Evolutionary conservation across 1,140 invertebrate genomes (phyloP).

Genomic region (Drosophila mayri): DNA sequence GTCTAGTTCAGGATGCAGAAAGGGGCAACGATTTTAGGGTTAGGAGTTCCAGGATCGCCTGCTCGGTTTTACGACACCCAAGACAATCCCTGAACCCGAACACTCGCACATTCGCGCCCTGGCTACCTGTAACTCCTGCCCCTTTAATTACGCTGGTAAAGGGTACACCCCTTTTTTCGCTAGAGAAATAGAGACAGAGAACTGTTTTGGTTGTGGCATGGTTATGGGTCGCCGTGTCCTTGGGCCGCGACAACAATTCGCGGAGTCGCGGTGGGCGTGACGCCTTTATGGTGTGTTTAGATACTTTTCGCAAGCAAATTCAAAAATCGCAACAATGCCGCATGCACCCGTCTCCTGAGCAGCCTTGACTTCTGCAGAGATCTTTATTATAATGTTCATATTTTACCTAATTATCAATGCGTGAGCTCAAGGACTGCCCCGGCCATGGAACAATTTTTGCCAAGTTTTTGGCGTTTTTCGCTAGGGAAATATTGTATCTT

Average conservation of each 20-base stretch:
- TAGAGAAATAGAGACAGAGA: not conserved
- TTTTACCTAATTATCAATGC: conserved; percentile 73
- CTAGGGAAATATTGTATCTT: conserved; percentile 26
- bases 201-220: conserved; percentile 69
- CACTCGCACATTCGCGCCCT: not conserved
- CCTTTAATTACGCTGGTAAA: conserved; percentile 82
- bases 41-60: conserved; percentile 35
- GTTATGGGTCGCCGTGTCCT: conserved; percentile 57
- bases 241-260: conserved; percentile 41
- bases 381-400: conserved; percentile 49
- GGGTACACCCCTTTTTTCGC: conserved; percentile 80
- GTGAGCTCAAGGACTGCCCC: conserved; percentile 57
- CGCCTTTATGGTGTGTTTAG: conserved; percentile 80
- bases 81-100: conserved; percentile 7
- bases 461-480: conserved; percentile 66
- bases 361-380: conserved; percentile 69
- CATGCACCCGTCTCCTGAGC: conserved; percentile 61
- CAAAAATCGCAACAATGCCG: conserved; percentile 69
- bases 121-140: conserved; percentile 38
- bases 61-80: conserved; percentile 19
- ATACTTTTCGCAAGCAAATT: conserved; percentile 81
- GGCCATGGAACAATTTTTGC: conserved; percentile 61
- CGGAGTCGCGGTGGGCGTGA: conserved; percentile 77
- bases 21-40: conserved; percentile 58
- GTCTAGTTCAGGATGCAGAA: conserved; percentile 34